A percentile compares a stretch with the other conserved stretches of the same genome.
phyloP scores from a whole-genome alignment of 2,888 invertebrate genomes.

The Corythucha ciliata region DNA sequence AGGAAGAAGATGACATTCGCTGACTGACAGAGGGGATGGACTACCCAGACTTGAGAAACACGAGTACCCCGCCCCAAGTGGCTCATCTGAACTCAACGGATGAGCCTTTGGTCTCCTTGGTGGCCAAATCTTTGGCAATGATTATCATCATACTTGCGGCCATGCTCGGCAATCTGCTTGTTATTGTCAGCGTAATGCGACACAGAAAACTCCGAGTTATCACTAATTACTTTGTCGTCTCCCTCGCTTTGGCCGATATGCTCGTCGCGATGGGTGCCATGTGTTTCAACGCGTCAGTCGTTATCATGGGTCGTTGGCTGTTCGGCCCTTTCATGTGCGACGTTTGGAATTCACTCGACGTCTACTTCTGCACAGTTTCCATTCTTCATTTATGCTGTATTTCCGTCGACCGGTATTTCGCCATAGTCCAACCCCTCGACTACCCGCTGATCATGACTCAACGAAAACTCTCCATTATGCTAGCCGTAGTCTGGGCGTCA shows the following conservation, averaged over 20 bases:
- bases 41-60: no score
- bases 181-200: constrained; percentile 79
- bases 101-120: constrained; percentile 51
- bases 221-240: constrained; percentile 81
- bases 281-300: constrained; percentile 87
- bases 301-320: constrained; percentile 74
- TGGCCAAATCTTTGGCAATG: constrained; percentile 53
- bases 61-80: no score
- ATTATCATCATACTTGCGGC: constrained; percentile 46
- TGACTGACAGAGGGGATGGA: no score
- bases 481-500: constrained; percentile 83
- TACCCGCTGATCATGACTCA: constrained; percentile 91
- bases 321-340: constrained; percentile 90
- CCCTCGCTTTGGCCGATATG: constrained; percentile 87
- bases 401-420: constrained; percentile 78
- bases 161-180: constrained; percentile 50
- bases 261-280: constrained; percentile 88
- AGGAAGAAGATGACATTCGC: no score
- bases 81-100: no score
- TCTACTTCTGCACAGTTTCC: constrained; percentile 87
- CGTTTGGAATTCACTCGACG: constrained; percentile 92
- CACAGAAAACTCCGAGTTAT: constrained; percentile 67
- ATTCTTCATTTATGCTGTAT: constrained; percentile 91
- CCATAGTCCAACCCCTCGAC: constrained; percentile 86
- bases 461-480: constrained; percentile 65